phyloP scores from a whole-genome alignment of 2,888 invertebrate genomes.

The Caenorhabditis zanzibari region DNA sequence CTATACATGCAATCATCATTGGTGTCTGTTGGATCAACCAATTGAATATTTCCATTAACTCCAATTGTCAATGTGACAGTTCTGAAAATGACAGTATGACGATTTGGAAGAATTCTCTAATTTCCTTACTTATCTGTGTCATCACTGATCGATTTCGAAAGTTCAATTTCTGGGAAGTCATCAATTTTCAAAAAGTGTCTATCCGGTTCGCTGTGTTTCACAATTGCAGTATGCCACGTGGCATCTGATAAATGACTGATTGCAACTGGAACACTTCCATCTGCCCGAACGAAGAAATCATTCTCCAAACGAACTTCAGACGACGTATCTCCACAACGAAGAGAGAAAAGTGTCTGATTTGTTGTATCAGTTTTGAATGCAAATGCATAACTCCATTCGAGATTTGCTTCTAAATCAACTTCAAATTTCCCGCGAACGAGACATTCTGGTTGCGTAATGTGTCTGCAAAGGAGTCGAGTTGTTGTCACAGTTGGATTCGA shows the following conservation, averaged over 20 bases:
- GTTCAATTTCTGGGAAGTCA: conserved; percentile 51
- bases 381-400: conserved; percentile 68
- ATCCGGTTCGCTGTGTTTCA: conserved; percentile 54
- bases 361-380: conserved; percentile 68
- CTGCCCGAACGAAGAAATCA: conserved; percentile 68
- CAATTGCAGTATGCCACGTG: conserved; percentile 68
- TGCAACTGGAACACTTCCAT: conserved; percentile 42
- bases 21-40: conserved; percentile 64
- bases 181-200: conserved; percentile 58
- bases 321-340: conserved; percentile 40
- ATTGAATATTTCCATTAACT: conserved; percentile 55
- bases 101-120: not conserved
- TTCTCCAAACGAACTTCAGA: conserved; percentile 65
- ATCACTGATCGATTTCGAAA: conserved; percentile 30
- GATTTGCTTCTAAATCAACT: conserved; percentile 60
- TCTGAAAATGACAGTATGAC: conserved; percentile 30
- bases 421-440: conserved; percentile 62
- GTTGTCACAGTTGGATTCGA: conserved; percentile 56
- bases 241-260: conserved; percentile 69
- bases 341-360: conserved; percentile 67
- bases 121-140: conserved; percentile 48
- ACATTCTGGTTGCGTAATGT: conserved; percentile 58
- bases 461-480: conserved; percentile 61
- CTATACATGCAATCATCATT: conserved; percentile 63
- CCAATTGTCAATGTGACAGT: conserved; percentile 47